Evolutionary conservation across 1,140 invertebrate genomes (phyloP).

Genomic region (Polypedilum pembai): DNA sequence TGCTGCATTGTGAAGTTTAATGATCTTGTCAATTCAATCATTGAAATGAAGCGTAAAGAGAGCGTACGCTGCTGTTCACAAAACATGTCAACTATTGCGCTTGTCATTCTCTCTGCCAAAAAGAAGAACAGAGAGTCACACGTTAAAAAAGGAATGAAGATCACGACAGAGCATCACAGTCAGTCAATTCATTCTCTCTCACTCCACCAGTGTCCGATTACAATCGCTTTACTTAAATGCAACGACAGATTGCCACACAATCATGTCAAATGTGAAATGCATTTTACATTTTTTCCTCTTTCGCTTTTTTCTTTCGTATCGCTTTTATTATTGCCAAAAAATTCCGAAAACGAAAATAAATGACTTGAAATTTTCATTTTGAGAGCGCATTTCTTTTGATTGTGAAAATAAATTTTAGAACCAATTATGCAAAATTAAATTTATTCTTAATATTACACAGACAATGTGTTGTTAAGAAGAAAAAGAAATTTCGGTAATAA

Average conservation of each 20-base stretch:
- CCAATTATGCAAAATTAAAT: too few relatives aligned
- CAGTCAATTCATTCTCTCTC: background rate
- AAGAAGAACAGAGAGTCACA: background rate
- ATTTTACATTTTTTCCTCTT: too few relatives aligned
- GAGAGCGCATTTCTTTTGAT: too few relatives aligned
- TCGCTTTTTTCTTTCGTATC: too few relatives aligned
- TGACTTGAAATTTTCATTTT: too few relatives aligned
- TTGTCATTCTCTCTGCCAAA: background rate
- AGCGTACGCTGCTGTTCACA: background rate
- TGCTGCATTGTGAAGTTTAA: background rate
- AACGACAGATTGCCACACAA: constrained; percentile 9
- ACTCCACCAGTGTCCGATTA: background rate
- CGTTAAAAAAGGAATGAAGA: constrained; percentile 1
- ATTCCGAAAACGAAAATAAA: too few relatives aligned
- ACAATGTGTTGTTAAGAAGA: too few relatives aligned
- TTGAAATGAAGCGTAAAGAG: constrained; percentile 8
- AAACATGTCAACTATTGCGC: background rate
- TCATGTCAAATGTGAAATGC: background rate
- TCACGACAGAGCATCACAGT: background rate
- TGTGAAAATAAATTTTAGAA: too few relatives aligned
- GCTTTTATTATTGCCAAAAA: too few relatives aligned
- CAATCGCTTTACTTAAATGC: background rate
- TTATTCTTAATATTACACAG: too few relatives aligned
- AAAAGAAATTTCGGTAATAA: too few relatives aligned
- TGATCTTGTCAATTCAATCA: constrained; percentile 12